phyloP scores from a whole-genome alignment of 1,140 invertebrate genomes.

The Hesperophylax magnus region DNA sequence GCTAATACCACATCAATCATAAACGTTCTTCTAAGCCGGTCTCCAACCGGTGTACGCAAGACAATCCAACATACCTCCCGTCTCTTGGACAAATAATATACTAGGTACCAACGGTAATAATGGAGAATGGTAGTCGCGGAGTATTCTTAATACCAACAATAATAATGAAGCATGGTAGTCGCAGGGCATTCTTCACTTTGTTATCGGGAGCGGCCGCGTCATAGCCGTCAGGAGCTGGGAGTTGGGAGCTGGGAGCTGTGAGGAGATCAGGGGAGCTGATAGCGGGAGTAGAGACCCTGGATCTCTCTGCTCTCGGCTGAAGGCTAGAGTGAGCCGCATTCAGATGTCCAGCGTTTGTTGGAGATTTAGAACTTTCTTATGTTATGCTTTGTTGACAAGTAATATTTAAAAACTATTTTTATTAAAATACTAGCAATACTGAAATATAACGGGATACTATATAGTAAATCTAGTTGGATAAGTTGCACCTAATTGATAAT shows the following conservation, averaged over 20 bases:
- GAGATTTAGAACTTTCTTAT: slow-evolving; percentile 15
- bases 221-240: neutral
- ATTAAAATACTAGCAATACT: no score
- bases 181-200: slow-evolving; percentile 50
- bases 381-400: neutral
- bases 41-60: no score
- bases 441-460: no score
- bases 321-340: slow-evolving; percentile 17
- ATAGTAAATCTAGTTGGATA: no score
- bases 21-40: neutral
- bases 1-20: neutral
- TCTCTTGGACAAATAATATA: slow-evolving; percentile 42
- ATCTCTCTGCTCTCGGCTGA: neutral
- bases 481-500: no score
- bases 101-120: no score
- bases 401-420: no score
- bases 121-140: no score
- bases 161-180: slow-evolving; percentile 27
- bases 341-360: slow-evolving; percentile 31
- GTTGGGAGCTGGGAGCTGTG: neutral
- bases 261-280: slow-evolving; percentile 1
- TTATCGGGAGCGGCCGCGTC: slow-evolving; percentile 26
- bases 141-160: no score
- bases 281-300: neutral
- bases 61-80: slow-evolving; percentile 33